Base-by-base conservation (phyloP, 2,888 invertebrate species). In the Lasioglossum vierecki region DNA sequence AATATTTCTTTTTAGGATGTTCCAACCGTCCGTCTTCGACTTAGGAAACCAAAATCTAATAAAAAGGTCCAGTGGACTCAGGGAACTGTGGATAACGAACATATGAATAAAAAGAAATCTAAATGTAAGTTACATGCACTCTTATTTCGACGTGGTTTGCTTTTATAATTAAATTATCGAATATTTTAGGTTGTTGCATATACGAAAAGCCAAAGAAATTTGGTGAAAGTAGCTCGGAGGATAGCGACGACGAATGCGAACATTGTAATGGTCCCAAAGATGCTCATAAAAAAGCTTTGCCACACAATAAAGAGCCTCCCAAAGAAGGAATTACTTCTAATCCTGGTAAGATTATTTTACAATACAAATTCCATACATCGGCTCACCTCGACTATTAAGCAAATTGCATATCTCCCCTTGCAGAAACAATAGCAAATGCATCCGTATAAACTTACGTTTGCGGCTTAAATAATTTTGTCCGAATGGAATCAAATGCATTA, bases 51-150 rank as follows among this genome's bases (percentile, higher is more conserved):
- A 2, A 96, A 96, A 93, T 96, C 95, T 60, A 96, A 96, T 80
- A 97, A 97, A 95, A 98, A 98, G 95, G 99, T 99, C 0, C 97
- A 97, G 86, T 99, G 99, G 98, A 97, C 97, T 15, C 97, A 97
- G 84, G 98, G 97, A 91, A 99, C 99, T 0, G 97, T 99, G 22
- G 99, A 99, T 95, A 99, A 99, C 95, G 99, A 99, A 95, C 96
- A 98, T 93, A 97, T 99, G 97, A 98, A 98, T 94, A 98, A 98
- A 95, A 99, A 99, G 95, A 99, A 99, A 95, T 99, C 99, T 41
- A 99, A 99, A 96, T 99, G 99, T 98, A 95, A 96, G 97, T 13
- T 66, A 22, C 22, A 53, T n/a, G 49, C 8, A 44, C 4, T 44
- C 4, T 44, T 44, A 44, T 44, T 44, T 44, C 30, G 13, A 44